Base-by-base conservation (phyloP, 2,113 vertebrate genomes). In the Hypanus sabinus region DNA sequence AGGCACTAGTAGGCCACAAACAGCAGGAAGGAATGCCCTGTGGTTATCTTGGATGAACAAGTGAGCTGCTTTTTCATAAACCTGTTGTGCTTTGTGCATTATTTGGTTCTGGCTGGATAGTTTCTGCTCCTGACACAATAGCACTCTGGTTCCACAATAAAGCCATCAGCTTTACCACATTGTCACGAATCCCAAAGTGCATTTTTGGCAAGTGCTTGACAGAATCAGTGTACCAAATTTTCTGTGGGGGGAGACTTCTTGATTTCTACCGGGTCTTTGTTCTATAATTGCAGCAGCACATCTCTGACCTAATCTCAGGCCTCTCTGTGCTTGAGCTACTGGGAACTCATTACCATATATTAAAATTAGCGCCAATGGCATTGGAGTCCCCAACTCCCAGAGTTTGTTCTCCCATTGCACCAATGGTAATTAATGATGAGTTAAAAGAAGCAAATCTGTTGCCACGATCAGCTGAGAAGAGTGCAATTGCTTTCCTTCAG, bases 331-430 rank as follows among this genome's bases (percentile, higher is more conserved):
- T 90, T 60, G 65, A 33, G 85, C 85, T 12, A 65, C 60, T 90
- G 85, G 85, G 85, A 90, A 60, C 85, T 65, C 85, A 90, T 90
- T 90, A 90, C 60, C 85, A 90, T 90, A 90, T 65, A 90, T 90
- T 90, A 90, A 90, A 90, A 90, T 90, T 62, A 90, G 85, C n/a
- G 85, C 85, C 85, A 90, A 90, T 90, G 85, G 85, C 85, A 90
- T 20, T 90, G 60, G n/a, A 90, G 60, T 90, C 85, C 85, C 85
- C 85, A 90, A 90, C 65, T 90, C 85, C 85, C 85, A 90, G 62
- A 60, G 65, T 90, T 90, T 90, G 85, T 90, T 60, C 57, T 90
- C 85, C 85, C 85, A 90, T 68, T 90, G 60, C 85, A 90, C 60
- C 85, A 90, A 18, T 90, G 85, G 85, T 90, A 90, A 90, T 90